Evolutionary conservation across 1,140 invertebrate species (phyloP).

Genomic region (Laupala kohalensis): DNA sequence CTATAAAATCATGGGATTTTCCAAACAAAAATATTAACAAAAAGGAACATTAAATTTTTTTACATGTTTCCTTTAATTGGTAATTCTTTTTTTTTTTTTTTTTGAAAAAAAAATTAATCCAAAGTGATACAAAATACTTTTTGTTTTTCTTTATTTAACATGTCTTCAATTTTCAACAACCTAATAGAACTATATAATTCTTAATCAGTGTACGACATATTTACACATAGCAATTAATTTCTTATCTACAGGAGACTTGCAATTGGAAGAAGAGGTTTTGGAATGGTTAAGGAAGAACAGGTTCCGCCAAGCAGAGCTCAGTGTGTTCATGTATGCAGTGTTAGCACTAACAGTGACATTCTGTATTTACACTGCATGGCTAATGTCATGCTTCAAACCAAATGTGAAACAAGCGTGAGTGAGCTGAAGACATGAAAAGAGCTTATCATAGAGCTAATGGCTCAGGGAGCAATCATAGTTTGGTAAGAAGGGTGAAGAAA

Average conservation of each 20-base stretch:
- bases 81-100: too few species aligned
- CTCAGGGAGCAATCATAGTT: not conserved
- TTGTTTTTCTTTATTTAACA: too few species aligned
- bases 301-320: slow-evolving; percentile 82
- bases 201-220: too few species aligned
- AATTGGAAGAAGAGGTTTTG: slow-evolving; percentile 73
- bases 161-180: too few species aligned
- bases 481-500: not conserved
- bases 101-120: too few species aligned
- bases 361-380: slow-evolving; percentile 77
- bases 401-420: slow-evolving; percentile 17
- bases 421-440: not conserved
- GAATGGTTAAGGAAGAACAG: slow-evolving; percentile 89
- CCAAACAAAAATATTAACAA: too few species aligned
- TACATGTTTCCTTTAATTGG: too few species aligned
- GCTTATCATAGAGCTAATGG: not conserved
- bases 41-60: too few species aligned
- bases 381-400: slow-evolving; percentile 76
- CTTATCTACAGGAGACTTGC: slow-evolving; percentile 53
- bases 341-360: slow-evolving; percentile 74
- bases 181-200: too few species aligned
- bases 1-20: too few species aligned
- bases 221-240: too few species aligned
- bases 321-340: slow-evolving; percentile 88
- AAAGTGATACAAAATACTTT: too few species aligned